Percentiles rank a stretch among this genome's conserved stretches.
These are phyloP conservation scores for Rhagonycha fulva DNA, from an alignment of 2,888 invertebrate genomes.

Conservation along the genomic window DNA sequence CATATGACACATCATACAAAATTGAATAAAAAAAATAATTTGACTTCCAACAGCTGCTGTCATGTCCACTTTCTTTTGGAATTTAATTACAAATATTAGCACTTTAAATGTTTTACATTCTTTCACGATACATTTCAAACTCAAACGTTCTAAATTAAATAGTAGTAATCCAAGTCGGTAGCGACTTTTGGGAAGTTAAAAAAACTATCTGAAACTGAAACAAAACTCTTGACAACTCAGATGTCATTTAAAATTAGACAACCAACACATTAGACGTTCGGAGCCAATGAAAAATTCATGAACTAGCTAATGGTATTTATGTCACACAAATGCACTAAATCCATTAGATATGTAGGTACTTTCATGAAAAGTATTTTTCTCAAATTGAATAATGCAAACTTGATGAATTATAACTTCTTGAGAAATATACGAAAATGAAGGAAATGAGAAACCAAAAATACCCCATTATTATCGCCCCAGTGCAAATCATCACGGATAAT, in stretches of 20 bases:
- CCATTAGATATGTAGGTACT: background rate
- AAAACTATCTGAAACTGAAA: conserved; percentile 1
- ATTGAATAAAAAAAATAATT: background rate
- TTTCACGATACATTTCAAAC: conserved; percentile 10
- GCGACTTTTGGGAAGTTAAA: background rate
- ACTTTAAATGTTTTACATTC: conserved; percentile 16
- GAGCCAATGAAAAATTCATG: conserved; percentile 18
- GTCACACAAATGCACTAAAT: conserved; percentile 7
- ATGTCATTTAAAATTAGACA: conserved; percentile 14
- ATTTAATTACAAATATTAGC: conserved; percentile 18
- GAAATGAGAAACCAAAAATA: background rate
- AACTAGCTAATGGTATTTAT: conserved; percentile 15
- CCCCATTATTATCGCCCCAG: background rate
- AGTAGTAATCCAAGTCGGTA: conserved; percentile 5
- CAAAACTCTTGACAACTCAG: conserved; percentile 17
- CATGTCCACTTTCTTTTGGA: conserved; percentile 8
- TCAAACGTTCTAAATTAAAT: conserved; percentile 12
- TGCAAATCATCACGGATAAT: background rate
- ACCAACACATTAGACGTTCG: conserved; percentile 5
- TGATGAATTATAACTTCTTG: background rate
- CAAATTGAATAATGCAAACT: background rate
- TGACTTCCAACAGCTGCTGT: conserved; percentile 10
- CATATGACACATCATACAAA: background rate
- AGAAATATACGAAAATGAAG: background rate
- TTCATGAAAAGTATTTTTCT: background rate